Evolutionary conservation across 2,797 vertebrate species (phyloP).

Genomic region (Avahi laniger): DNA sequence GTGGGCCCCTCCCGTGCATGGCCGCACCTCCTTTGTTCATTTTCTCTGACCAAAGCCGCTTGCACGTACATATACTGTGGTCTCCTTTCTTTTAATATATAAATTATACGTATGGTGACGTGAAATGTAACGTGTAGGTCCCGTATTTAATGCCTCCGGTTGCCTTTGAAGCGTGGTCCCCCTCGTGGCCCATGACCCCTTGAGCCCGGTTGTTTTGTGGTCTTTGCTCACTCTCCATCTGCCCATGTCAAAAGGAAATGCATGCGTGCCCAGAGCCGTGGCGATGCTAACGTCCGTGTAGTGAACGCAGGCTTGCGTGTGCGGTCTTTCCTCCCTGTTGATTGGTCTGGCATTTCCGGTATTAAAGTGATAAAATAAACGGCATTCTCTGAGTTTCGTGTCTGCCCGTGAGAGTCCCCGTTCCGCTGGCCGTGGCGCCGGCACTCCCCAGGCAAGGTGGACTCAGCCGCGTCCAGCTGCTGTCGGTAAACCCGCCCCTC

Average conservation of each 20-base stretch:
- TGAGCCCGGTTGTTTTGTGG: constrained; percentile 80
- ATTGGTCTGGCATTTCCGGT: constrained; percentile 78
- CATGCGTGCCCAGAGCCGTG: constrained; percentile 82
- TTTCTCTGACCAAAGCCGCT: constrained; percentile 80
- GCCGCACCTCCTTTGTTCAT: constrained; percentile 72
- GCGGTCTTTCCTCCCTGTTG: constrained; percentile 76
- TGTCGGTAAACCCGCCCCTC: constrained; percentile 67
- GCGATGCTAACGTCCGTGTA: constrained; percentile 76
- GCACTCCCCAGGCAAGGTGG: constrained; percentile 52
- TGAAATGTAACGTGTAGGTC: constrained; percentile 82
- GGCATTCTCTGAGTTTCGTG: constrained; percentile 71
- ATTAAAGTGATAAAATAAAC: constrained; percentile 81
- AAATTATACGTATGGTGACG: constrained; percentile 83
- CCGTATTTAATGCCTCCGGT: constrained; percentile 85
- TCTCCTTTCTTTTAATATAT: constrained; percentile 81
- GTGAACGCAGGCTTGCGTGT: constrained; percentile 77
- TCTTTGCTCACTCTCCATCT: constrained; percentile 82
- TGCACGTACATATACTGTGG: constrained; percentile 80
- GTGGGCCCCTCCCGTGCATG: constrained; percentile 81
- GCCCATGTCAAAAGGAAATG: constrained; percentile 78
- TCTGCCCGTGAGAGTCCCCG: constrained; percentile 72
- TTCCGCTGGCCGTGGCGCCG: constrained; percentile 60
- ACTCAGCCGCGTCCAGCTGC: constrained; percentile 63
- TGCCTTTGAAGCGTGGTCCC: constrained; percentile 80
- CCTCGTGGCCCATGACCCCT: constrained; percentile 80